phyloP scores from a whole-genome alignment of 2,113 vertebrate species.

The Murina feae region DNA sequence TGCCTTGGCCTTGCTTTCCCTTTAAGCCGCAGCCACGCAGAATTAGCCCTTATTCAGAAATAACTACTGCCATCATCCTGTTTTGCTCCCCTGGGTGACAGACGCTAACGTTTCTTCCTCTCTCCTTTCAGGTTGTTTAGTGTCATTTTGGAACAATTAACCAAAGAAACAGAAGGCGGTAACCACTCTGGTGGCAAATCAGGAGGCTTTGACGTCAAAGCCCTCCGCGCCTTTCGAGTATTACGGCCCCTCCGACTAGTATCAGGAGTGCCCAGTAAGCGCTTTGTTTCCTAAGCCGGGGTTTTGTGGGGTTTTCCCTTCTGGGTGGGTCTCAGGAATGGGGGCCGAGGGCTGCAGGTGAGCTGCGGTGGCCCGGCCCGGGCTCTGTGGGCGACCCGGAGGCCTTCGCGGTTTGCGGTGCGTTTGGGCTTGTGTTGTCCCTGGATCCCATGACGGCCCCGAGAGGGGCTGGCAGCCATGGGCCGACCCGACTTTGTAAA shows the following conservation, averaged over 20 bases:
- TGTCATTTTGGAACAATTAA: slow-evolving; percentile 98
- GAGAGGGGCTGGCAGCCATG: neutral
- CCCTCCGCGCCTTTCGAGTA: slow-evolving; percentile 98
- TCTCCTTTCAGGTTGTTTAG: slow-evolving; percentile 93
- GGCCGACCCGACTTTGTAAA: neutral
- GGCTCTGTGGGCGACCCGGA: neutral
- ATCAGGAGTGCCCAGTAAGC: slow-evolving; percentile 99
- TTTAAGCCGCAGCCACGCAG: slow-evolving; percentile 12
- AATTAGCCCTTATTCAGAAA: slow-evolving; percentile 55
- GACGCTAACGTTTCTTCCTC: slow-evolving; percentile 59
- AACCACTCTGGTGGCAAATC: slow-evolving; percentile 91
- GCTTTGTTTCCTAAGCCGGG: slow-evolving; percentile 41
- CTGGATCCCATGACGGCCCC: neutral
- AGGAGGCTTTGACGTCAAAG: slow-evolving; percentile 99
- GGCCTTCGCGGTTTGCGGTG: neutral
- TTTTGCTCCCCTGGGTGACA: slow-evolving; percentile 49
- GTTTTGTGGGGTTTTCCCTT: neutral
- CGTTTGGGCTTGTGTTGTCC: neutral
- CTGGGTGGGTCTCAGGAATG: slow-evolving; percentile 29
- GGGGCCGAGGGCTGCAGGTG: neutral
- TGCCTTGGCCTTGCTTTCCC: neutral
- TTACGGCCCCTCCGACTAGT: slow-evolving; percentile 97
- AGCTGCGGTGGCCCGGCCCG: neutral
- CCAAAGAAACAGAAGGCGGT: slow-evolving; percentile 90
- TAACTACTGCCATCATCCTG: slow-evolving; percentile 22